phyloP scores from a whole-genome alignment of 2,888 invertebrate genomes.

The Pogonocherus hispidulus region DNA sequence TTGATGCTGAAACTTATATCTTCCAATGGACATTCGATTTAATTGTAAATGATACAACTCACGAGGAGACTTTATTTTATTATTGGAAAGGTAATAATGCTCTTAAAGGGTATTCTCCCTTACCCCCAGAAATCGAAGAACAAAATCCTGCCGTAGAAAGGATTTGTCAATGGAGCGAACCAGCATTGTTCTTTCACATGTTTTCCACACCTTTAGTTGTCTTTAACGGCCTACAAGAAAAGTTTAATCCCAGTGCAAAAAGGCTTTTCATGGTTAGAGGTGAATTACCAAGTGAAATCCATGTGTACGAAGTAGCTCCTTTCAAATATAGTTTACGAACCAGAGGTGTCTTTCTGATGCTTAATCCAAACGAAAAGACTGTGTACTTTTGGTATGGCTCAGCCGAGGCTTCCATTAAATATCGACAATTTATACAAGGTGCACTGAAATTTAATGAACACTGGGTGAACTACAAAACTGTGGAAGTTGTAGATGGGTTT shows the following conservation, averaged over 20 bases:
- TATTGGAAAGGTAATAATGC: conserved; percentile 56
- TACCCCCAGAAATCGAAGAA: conserved; percentile 52
- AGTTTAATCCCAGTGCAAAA: conserved; percentile 38
- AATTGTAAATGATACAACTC: conserved; percentile 30
- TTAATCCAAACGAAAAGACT: conserved; percentile 39
- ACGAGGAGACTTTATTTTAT: conserved; percentile 47
- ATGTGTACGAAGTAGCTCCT: conserved; percentile 55
- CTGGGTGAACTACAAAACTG: conserved; percentile 44
- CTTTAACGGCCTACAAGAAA: conserved; percentile 40
- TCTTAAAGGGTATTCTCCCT: conserved; percentile 52
- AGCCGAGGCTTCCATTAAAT: conserved; percentile 8
- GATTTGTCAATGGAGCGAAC: conserved; percentile 57
- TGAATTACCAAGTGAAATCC: conserved; percentile 50
- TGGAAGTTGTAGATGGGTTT: conserved; percentile 44
- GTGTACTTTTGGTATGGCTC: conserved; percentile 54
- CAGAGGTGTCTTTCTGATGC: conserved; percentile 50
- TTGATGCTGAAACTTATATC: conserved; percentile 50
- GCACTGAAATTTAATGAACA: conserved; percentile 31
- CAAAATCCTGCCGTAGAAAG: conserved; percentile 51
- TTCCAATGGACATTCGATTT: conserved; percentile 51
- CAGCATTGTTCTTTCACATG: conserved; percentile 53
- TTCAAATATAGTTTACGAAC: conserved; percentile 50
- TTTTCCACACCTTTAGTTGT: conserved; percentile 48
- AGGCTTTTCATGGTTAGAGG: conserved; percentile 53
- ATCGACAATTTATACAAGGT: conserved; percentile 1